These are phyloP conservation scores for Drosophila seguyi DNA, from an alignment of 1,140 invertebrate genomes.

Conservation along the genomic window DNA sequence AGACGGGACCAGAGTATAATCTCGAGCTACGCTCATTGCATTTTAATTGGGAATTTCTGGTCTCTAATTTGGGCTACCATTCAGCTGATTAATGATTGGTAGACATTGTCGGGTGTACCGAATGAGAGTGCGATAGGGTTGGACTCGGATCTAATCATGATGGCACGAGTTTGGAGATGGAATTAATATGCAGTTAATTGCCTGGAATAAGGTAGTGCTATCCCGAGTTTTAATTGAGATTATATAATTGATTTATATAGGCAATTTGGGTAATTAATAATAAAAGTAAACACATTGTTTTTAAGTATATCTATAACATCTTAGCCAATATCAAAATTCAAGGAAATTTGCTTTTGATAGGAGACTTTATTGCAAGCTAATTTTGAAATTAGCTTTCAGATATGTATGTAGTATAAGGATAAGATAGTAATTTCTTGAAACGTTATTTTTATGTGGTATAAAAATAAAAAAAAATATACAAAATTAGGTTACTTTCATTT, in stretches of 20 bases:
- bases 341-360: too few species aligned
- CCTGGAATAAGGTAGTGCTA: not conserved
- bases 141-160: slow-evolving; percentile 1
- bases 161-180: slow-evolving; percentile 7
- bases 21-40: slow-evolving; percentile 61
- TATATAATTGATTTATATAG: not conserved
- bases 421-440: too few species aligned
- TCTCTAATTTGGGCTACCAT: slow-evolving; percentile 56
- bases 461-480: too few species aligned
- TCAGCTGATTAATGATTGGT: slow-evolving; percentile 61
- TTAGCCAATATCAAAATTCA: too few species aligned
- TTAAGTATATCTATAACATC: too few species aligned
- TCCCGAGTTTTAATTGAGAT: not conserved
- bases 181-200: slow-evolving; percentile 13
- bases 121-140: slow-evolving; percentile 21
- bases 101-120: slow-evolving; percentile 27
- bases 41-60: slow-evolving; percentile 63
- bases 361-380: too few species aligned
- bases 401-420: too few species aligned
- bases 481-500: too few species aligned
- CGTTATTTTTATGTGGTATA: too few species aligned
- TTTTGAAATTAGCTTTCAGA: too few species aligned
- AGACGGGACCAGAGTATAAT: slow-evolving; percentile 40
- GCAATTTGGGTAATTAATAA: too few species aligned
- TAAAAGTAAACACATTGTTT: too few species aligned